phyloP scores from a whole-genome alignment of 2,888 invertebrate species.

The Notodonta dromedarius region DNA sequence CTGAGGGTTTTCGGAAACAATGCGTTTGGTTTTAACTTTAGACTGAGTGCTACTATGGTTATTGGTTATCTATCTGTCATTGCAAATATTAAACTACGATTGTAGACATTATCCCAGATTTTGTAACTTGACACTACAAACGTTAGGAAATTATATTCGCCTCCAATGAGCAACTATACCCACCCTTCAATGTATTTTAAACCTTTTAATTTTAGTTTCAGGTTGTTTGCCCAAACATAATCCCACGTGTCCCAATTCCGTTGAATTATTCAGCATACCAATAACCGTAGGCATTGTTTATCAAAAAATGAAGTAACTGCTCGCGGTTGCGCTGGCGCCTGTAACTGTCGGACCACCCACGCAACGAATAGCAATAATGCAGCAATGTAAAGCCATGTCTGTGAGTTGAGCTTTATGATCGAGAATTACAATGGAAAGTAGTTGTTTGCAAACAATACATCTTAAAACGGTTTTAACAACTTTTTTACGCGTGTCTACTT shows the following conservation, averaged over 20 bases:
- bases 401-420: conserved; percentile 30
- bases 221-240: not conserved
- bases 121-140: no score
- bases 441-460: not conserved
- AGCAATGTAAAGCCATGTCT: conserved; percentile 12
- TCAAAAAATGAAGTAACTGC: conserved; percentile 5
- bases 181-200: not conserved
- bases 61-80: no score
- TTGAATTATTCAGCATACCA: not conserved
- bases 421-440: conserved; percentile 6
- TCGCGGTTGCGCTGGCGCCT: conserved; percentile 16
- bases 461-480: no score
- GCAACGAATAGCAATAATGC: conserved; percentile 4
- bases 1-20: no score
- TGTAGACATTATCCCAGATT: no score
- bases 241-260: not conserved
- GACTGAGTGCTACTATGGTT: no score
- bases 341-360: conserved; percentile 11
- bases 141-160: not conserved
- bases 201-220: not conserved
- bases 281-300: conserved; percentile 11
- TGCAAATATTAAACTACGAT: no score
- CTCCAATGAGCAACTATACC: not conserved
- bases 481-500: no score
- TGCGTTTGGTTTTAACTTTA: no score